These are phyloP conservation scores for Choreutis nemorana DNA, from an alignment of 2,888 invertebrate species.

Conservation along the genomic window DNA sequence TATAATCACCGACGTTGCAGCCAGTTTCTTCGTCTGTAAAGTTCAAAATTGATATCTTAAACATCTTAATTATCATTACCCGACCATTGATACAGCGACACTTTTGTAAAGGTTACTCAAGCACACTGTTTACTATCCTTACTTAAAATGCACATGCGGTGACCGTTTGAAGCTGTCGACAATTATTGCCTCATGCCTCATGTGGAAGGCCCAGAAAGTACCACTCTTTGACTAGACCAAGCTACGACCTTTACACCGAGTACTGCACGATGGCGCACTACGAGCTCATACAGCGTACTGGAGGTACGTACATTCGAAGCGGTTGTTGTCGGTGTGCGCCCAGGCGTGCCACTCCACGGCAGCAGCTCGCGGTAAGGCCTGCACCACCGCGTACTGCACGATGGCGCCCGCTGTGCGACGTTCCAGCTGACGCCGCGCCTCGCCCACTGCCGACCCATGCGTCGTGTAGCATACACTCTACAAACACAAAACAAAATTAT, in stretches of 20 bases:
- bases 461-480: constrained; percentile 89
- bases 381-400: constrained; percentile 86
- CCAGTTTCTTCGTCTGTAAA: constrained; percentile 87
- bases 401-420: constrained; percentile 86
- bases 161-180: too few species aligned
- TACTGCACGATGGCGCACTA: too few species aligned
- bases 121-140: too few species aligned
- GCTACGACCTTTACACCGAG: too few species aligned
- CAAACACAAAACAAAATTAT: constrained; percentile 2
- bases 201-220: too few species aligned
- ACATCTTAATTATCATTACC: too few species aligned
- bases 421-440: constrained; percentile 83
- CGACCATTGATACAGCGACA: too few species aligned
- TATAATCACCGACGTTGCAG: constrained; percentile 83
- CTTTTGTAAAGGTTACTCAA: too few species aligned
- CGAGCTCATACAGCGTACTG: too few species aligned
- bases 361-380: constrained; percentile 80
- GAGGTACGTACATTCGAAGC: constrained; percentile 82
- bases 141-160: too few species aligned
- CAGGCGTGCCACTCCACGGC: constrained; percentile 93
- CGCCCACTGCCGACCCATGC: constrained; percentile 73
- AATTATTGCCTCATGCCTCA: too few species aligned
- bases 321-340: constrained; percentile 87
- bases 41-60: not conserved
- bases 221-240: too few species aligned